These are phyloP conservation scores for Drosophila algonquin DNA, from an alignment of 2,888 invertebrate species.

Conservation along the genomic window DNA sequence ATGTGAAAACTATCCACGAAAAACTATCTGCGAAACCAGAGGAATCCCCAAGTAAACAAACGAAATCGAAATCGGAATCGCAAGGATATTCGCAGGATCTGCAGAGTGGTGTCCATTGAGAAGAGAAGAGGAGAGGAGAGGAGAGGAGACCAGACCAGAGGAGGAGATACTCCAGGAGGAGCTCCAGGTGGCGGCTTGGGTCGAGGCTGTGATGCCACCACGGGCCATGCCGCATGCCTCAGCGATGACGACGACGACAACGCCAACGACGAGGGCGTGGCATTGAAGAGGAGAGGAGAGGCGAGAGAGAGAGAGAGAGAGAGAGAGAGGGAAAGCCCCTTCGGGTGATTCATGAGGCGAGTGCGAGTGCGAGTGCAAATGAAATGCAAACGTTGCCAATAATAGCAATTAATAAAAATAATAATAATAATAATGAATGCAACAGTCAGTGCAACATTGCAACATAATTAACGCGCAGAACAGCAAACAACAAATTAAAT, in stretches of 20 bases:
- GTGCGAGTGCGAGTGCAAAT: constrained; percentile 47
- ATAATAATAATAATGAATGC: constrained; percentile 49
- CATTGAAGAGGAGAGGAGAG: constrained; percentile 13
- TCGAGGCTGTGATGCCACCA: constrained; percentile 68
- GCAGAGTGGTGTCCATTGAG: neutral
- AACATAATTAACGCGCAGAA: constrained; percentile 15
- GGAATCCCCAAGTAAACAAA: neutral
- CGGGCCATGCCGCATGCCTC: constrained; percentile 48
- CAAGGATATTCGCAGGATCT: neutral
- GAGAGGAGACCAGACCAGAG: neutral
- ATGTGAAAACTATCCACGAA: neutral
- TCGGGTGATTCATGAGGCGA: constrained; percentile 12
- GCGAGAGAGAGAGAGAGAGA: constrained; percentile 5
- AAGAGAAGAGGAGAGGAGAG: no score
- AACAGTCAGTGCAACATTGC: constrained; percentile 19
- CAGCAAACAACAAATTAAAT: constrained; percentile 15
- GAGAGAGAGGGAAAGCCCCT: constrained; percentile 6
- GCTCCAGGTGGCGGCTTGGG: constrained; percentile 2
- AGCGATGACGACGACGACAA: constrained; percentile 25
- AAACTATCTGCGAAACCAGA: neutral
- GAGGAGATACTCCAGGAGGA: neutral
- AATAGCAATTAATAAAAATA: constrained; percentile 63
- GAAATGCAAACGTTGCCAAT: constrained; percentile 66
- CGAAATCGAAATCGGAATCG: neutral
- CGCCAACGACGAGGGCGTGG: constrained; percentile 13